phyloP scores from a whole-genome alignment of 2,113 vertebrate genomes.

The Peromyscus maniculatus region DNA sequence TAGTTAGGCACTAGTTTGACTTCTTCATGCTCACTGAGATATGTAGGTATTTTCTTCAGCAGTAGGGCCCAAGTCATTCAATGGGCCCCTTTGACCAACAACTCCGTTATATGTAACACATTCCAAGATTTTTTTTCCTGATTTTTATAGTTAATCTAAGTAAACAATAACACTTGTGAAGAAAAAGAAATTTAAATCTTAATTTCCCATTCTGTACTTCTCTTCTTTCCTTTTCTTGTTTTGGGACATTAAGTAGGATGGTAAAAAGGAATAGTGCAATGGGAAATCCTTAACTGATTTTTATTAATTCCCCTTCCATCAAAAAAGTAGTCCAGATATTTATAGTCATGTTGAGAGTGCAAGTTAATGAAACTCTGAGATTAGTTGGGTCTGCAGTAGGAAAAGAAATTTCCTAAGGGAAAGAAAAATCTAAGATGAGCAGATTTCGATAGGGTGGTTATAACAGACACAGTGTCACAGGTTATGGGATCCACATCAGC shows the following conservation, averaged over 20 bases:
- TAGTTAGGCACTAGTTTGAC: not conserved
- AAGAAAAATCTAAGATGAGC: not conserved
- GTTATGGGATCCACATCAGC: not conserved
- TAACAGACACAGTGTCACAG: not conserved
- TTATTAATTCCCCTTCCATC: not conserved
- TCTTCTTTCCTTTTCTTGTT: not conserved
- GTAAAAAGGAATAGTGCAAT: not conserved
- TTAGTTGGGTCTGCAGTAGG: not conserved
- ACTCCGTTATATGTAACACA: not conserved
- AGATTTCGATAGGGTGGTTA: not conserved
- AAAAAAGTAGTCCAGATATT: not conserved
- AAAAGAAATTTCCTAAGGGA: not conserved
- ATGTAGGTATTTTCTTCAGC: not conserved
- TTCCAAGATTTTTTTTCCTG: not conserved
- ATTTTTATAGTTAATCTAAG: not conserved
- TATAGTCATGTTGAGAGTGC: not conserved
- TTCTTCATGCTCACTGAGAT: not conserved
- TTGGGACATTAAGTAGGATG: not conserved
- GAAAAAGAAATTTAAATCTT: not conserved
- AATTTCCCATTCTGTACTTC: not conserved
- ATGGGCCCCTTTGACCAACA: not conserved
- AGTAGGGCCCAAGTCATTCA: not conserved
- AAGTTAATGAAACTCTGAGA: not conserved
- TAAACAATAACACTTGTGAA: not conserved
- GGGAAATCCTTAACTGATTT: not conserved